A percentile compares a stretch with the other conserved stretches of the same genome.
phyloP scores from a whole-genome alignment of 2,888 invertebrate species.

The Catocala nupta region DNA sequence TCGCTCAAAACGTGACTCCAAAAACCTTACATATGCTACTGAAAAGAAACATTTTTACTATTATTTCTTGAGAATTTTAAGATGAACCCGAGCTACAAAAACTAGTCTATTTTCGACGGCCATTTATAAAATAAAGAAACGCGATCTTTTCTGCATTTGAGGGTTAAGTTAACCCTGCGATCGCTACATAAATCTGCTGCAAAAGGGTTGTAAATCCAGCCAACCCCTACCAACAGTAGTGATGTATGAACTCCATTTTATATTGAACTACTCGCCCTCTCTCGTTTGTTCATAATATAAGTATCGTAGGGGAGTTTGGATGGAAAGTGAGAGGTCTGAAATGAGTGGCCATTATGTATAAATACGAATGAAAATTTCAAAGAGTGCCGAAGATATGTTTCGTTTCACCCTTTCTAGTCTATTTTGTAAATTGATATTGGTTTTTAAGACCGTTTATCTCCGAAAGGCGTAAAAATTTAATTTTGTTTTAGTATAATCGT shows the following conservation, averaged over 20 bases:
- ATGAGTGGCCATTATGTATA: conserved; percentile 65
- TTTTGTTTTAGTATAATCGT: conserved; percentile 50
- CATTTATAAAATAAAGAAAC: conserved; percentile 85
- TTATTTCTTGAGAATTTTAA: conserved; percentile 10
- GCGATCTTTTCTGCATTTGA: conserved; percentile 79
- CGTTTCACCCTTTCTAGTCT: conserved; percentile 75
- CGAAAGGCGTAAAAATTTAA: conserved; percentile 66
- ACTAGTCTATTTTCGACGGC: conserved; percentile 70
- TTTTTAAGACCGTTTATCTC: conserved; percentile 67
- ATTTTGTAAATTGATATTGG: conserved; percentile 80
- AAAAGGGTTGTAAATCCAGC: conserved; percentile 85
- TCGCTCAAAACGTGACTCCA: too few species aligned
- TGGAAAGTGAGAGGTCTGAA: conserved; percentile 51
- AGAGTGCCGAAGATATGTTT: conserved; percentile 72
- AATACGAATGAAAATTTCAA: conserved; percentile 83
- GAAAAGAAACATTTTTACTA: too few species aligned
- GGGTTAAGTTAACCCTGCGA: conserved; percentile 73
- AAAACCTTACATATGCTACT: too few species aligned
- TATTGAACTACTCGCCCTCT: conserved; percentile 49
- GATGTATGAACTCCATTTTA: conserved; percentile 69
- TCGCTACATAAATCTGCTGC: conserved; percentile 79
- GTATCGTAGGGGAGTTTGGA: conserved; percentile 25
- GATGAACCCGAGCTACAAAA: conserved; percentile 32
- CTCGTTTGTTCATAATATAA: conserved; percentile 18
- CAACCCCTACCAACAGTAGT: conserved; percentile 71